These are phyloP conservation scores for Panurus biarmicus DNA, from an alignment of 2,113 vertebrate species.

Conservation along the genomic window DNA sequence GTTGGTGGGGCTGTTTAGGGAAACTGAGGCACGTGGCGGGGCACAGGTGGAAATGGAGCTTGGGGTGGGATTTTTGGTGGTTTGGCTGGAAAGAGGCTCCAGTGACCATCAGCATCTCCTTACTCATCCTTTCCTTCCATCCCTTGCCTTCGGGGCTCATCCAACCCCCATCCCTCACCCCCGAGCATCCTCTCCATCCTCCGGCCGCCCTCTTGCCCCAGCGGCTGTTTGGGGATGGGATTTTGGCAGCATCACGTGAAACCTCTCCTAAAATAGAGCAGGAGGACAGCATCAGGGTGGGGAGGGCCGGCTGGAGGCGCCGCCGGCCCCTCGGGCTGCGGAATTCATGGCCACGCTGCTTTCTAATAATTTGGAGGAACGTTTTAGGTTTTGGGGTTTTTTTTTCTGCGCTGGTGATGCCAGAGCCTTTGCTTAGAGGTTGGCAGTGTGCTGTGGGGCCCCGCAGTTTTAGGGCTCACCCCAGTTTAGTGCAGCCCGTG, in stretches of 20 bases:
- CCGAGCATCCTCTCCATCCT: not conserved
- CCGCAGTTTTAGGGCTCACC: not conserved
- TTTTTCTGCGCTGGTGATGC: fast-evolving
- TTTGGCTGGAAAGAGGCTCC: not conserved
- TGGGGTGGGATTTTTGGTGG: not conserved
- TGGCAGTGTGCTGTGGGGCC: fast-evolving
- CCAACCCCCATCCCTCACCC: fast-evolving
- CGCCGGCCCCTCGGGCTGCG: not conserved
- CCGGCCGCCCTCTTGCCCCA: not conserved
- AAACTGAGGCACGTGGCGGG: not conserved
- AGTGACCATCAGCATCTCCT: not conserved
- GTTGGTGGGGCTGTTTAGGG: not conserved
- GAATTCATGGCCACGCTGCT: not conserved
- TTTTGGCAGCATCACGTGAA: not conserved
- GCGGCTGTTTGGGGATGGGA: not conserved
- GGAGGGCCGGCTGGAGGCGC: not conserved
- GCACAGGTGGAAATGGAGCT: fast-evolving
- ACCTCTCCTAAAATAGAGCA: not conserved
- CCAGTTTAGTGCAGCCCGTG: fast-evolving
- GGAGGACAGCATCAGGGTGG: not conserved
- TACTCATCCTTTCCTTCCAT: not conserved
- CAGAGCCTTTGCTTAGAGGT: not conserved
- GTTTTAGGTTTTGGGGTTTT: too few relatives aligned
- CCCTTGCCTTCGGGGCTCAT: fast-evolving
- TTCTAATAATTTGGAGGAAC: not conserved